Conservation (phyloP, 2,888 invertebrate genomes). For the Meiosimyza decipiens region DNA sequence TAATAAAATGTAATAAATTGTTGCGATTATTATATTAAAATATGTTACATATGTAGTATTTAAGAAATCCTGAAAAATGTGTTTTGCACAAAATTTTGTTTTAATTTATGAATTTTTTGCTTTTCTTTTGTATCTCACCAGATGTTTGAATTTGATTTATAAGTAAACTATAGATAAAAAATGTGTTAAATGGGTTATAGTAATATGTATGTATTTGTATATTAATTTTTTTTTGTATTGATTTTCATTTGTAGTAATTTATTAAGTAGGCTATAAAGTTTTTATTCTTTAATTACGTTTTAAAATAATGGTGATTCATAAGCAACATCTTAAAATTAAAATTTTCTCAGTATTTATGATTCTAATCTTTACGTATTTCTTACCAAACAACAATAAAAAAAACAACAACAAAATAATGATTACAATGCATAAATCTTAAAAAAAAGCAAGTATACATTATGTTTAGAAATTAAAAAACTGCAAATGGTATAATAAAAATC, state of each 20-base stretch:
- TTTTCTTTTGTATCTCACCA: too few species aligned
- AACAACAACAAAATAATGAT: constrained; percentile 32
- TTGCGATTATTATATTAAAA: too few species aligned
- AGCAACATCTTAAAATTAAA: constrained; percentile 37
- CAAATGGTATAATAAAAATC: constrained; percentile 31
- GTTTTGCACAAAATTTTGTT: too few species aligned
- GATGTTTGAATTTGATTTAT: too few species aligned
- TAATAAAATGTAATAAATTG: too few species aligned
- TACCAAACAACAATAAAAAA: constrained; percentile 41
- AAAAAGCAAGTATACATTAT: constrained; percentile 6
- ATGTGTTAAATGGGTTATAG: too few species aligned
- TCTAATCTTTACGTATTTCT: constrained; percentile 40
- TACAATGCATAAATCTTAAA: constrained; percentile 38
- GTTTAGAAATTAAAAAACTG: too few species aligned
- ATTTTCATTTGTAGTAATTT: constrained; percentile 22
- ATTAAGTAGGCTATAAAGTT: constrained; percentile 28
- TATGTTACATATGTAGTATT: too few species aligned
- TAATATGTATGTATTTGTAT: too few species aligned
- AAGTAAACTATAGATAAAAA: too few species aligned
- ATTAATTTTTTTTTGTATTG: not conserved
- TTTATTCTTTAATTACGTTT: not conserved
- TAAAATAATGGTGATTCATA: constrained; percentile 11
- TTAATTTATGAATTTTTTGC: too few species aligned
- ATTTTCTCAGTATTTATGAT: constrained; percentile 49
- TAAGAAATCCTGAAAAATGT: too few species aligned